phyloP scores from a whole-genome alignment of 2,888 invertebrate species.

The Xylota segnis region DNA sequence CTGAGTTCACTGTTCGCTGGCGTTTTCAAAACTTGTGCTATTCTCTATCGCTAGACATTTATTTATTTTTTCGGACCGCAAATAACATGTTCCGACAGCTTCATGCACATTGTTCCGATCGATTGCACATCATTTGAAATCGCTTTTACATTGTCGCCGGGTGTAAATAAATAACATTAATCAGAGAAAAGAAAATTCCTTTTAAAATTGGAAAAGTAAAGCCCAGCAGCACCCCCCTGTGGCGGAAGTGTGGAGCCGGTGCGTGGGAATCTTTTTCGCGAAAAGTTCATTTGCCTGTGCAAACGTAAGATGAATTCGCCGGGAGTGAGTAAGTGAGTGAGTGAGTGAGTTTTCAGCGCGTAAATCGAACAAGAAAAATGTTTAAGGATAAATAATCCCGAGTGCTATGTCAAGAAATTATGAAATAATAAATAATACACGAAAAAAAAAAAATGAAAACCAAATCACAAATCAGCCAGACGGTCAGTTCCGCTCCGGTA shows the following conservation, averaged over 20 bases:
- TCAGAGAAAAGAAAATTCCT: constrained; percentile 14
- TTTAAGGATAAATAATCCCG: constrained; percentile 40
- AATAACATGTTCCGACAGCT: constrained; percentile 7
- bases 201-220: not conserved
- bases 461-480: constrained; percentile 34
- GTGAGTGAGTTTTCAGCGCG: constrained; percentile 39
- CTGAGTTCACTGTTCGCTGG: constrained; percentile 36
- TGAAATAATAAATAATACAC: constrained; percentile 64
- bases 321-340: constrained; percentile 30
- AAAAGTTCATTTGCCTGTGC: constrained; percentile 64
- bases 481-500: constrained; percentile 28
- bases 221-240: not conserved
- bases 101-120: constrained; percentile 16
- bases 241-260: constrained; percentile 34
- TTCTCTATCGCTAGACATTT: constrained; percentile 1
- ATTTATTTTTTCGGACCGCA: not conserved
- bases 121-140: constrained; percentile 15
- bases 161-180: constrained; percentile 34
- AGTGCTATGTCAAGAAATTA: constrained; percentile 57
- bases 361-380: constrained; percentile 4
- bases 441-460: constrained; percentile 6
- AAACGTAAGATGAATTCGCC: not conserved
- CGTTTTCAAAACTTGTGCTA: constrained; percentile 4
- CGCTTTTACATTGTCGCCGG: constrained; percentile 16
- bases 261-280: constrained; percentile 57